These are phyloP conservation scores for Drosophila gaucha DNA, from an alignment of 2,888 invertebrate genomes.

Conservation along the genomic window DNA sequence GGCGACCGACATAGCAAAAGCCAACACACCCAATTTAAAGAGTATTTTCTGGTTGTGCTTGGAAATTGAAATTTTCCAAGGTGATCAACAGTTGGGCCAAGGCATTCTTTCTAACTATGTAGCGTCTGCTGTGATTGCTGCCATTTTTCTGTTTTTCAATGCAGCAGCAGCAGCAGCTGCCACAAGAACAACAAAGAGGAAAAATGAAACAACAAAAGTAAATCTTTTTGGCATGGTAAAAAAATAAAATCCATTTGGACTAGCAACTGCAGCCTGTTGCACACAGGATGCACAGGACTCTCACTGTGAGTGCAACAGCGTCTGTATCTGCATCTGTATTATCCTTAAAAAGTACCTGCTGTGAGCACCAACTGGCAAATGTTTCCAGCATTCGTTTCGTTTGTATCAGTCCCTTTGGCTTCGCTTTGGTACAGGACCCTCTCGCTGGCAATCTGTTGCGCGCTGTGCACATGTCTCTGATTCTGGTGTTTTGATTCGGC, in stretches of 20 bases:
- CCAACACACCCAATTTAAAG: conserved; percentile 41
- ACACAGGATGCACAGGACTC: conserved; percentile 51
- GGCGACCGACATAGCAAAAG: not conserved
- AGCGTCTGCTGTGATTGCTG: conserved; percentile 61
- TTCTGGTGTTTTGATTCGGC: conserved; percentile 41
- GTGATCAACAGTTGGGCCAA: conserved; percentile 27
- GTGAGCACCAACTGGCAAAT: conserved; percentile 67
- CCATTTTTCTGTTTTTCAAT: conserved; percentile 57
- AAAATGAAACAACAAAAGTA: conserved; percentile 55
- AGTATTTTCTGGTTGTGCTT: conserved; percentile 9
- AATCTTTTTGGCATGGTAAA: conserved; percentile 74
- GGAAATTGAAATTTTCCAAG: conserved; percentile 18
- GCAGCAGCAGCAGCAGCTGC: conserved; percentile 58
- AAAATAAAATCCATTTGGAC: conserved; percentile 54
- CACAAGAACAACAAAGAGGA: conserved; percentile 20
- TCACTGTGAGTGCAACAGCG: too few species aligned
- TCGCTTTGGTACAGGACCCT: conserved; percentile 20
- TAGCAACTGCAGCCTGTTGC: conserved; percentile 72
- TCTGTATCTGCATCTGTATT: conserved; percentile 47
- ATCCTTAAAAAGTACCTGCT: conserved; percentile 71
- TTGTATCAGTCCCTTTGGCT: conserved; percentile 47
- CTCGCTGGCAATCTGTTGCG: conserved; percentile 70
- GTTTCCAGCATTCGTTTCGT: conserved; percentile 65
- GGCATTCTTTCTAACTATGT: conserved; percentile 48
- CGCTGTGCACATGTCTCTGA: conserved; percentile 69